These are phyloP conservation scores for Plectus sambesii DNA, from an alignment of 1,140 invertebrate genomes.

Conservation along the genomic window DNA sequence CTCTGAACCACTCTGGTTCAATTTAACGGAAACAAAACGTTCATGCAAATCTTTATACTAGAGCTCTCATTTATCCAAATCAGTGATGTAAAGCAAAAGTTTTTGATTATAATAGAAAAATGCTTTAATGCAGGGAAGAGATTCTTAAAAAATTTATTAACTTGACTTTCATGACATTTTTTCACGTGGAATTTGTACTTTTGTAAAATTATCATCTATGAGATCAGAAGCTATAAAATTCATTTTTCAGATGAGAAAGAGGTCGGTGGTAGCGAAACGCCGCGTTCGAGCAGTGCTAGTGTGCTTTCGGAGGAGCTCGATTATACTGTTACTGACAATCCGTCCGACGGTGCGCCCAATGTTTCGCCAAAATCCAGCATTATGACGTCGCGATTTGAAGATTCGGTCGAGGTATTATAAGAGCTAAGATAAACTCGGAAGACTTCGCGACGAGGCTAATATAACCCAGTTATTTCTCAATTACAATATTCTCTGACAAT, in stretches of 20 bases:
- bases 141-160: slow-evolving; percentile 6
- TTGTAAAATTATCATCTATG: slow-evolving; percentile 15
- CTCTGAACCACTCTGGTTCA: no score
- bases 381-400: slow-evolving; percentile 35
- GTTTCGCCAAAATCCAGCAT: no score
- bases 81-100: no score
- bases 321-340: slow-evolving; percentile 42
- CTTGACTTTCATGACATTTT: slow-evolving; percentile 15
- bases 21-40: no score
- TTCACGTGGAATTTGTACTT: slow-evolving; percentile 18
- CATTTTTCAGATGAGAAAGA: slow-evolving; percentile 40
- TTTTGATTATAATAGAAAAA: no score
- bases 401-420: slow-evolving; percentile 9
- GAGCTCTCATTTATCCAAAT: no score
- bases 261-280: slow-evolving; percentile 28
- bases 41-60: no score
- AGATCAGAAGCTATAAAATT: not conserved
- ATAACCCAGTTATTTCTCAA: slow-evolving; percentile 8
- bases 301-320: slow-evolving; percentile 38
- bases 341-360: slow-evolving; percentile 38
- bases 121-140: slow-evolving; percentile 2
- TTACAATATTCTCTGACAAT: no score
- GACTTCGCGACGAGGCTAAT: not conserved
- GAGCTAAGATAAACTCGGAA: not conserved
- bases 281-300: slow-evolving; percentile 30